Evolutionary conservation across 2,797 vertebrate species (phyloP), one percentile per base, ranked within the genome.

Genomic region (Petrocephalus schoutedeni): DNA sequence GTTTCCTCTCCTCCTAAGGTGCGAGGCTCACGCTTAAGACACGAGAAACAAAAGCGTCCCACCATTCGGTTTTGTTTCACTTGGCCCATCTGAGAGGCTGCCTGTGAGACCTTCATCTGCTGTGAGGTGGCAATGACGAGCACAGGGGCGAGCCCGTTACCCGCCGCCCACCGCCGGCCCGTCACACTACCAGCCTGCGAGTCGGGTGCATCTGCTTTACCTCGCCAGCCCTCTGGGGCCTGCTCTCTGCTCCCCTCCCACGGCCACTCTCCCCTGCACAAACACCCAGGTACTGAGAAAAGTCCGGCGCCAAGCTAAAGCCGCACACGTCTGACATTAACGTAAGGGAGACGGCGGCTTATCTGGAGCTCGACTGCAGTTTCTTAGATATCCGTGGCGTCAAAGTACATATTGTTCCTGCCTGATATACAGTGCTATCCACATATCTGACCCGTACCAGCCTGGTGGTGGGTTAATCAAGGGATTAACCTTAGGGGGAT

Each of bases 121-220:
- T 1, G 16, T 41, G 67, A 16, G 32, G 14, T 8, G 14, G 71
- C 4, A 14, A 19, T 74, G 71, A 41, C 2, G 71, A 28, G 84
- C 5, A 32, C 53, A 21, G 14, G 16, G n/a, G 14, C 3, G n/a
- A 21, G 36, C 8, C 77, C 19, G 23, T 28, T 64, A 41, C 12
- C 28, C 28, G 74, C 74, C 16, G 57, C 8, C 23, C 23, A 32
- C 85, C 86, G 21, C 71, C 87, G 61, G 84, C 59, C 36, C 56
- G 67, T 32, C 54, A 49, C 85, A 87, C 87, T 90, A 90, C 90
- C 90, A 82, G 87, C 88, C 87, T 57, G 87, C 28, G 45, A 51
- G 56, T 85, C 71, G 89, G 88, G 82, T 57, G 90, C 71, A 89
- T 89, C 87, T 85, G 53, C 87, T 88, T 87, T 86, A 54, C 32